These are phyloP conservation scores for Neostethus bicornis DNA, from an alignment of 2,797 vertebrate genomes.

Conservation along the genomic window DNA sequence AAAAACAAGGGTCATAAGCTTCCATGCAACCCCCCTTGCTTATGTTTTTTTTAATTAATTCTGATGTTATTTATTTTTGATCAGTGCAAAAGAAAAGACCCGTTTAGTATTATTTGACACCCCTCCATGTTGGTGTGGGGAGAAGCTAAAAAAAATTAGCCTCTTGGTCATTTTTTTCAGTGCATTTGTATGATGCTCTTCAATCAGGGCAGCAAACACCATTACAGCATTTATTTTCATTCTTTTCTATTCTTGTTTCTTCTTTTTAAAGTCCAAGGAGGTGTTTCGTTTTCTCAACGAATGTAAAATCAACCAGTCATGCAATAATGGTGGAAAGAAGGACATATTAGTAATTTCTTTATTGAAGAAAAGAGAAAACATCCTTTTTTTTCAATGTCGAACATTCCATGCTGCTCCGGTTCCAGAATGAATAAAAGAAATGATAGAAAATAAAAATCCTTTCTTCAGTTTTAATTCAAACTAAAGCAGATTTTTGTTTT, in stretches of 20 bases:
- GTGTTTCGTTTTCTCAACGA: constrained; percentile 74
- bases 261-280: constrained; percentile 56
- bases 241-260: constrained; percentile 39
- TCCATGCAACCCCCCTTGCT: constrained; percentile 82
- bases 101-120: constrained; percentile 94
- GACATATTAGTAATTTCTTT: constrained; percentile 76
- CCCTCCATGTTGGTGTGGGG: constrained; percentile 84
- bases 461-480: constrained; percentile 64
- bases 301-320: constrained; percentile 83
- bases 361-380: constrained; percentile 70
- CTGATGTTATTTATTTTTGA: constrained; percentile 94
- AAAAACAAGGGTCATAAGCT: constrained; percentile 77
- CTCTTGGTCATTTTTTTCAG: constrained; percentile 52
- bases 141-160: constrained; percentile 80
- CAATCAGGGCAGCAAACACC: constrained; percentile 29
- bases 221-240: constrained; percentile 38
- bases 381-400: constrained; percentile 83
- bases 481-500: no score
- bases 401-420: constrained; percentile 96
- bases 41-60: constrained; percentile 86
- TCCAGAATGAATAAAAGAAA: constrained; percentile 86
- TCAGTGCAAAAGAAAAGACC: constrained; percentile 84
- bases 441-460: constrained; percentile 70
- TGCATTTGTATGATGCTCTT: constrained; percentile 42
- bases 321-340: constrained; percentile 89